These are phyloP conservation scores for Sinocyclocheilus maitianheensis DNA, from an alignment of 2,113 vertebrate species.

Conservation along the genomic window DNA sequence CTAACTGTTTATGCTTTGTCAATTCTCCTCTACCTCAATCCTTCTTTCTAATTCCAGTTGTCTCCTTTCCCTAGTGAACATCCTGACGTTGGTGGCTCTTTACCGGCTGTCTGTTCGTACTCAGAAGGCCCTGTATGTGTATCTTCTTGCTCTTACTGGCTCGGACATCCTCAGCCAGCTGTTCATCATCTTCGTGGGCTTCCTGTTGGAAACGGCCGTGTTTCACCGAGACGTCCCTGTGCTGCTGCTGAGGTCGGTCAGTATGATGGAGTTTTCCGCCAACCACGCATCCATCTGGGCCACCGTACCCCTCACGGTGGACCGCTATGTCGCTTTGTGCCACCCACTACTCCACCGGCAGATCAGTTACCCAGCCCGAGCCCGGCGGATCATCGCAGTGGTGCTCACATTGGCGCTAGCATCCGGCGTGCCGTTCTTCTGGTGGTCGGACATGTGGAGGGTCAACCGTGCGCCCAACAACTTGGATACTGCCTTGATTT, in stretches of 20 bases:
- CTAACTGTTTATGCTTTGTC: background rate
- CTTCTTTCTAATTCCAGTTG: background rate
- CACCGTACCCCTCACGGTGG: conserved; percentile 83
- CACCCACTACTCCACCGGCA: conserved; percentile 83
- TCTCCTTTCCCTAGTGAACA: conserved; percentile 75
- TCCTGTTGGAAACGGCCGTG: conserved; percentile 88
- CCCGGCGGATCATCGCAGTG: conserved; percentile 71
- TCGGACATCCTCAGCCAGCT: conserved; percentile 89
- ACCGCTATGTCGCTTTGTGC: conserved; percentile 89
- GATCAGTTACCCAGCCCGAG: conserved; percentile 82
- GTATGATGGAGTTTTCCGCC: conserved; percentile 85
- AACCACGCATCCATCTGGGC: conserved; percentile 93
- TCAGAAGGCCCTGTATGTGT: conserved; percentile 86
- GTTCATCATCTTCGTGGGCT: conserved; percentile 91
- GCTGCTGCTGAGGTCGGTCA: conserved; percentile 78
- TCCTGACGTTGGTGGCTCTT: conserved; percentile 82
- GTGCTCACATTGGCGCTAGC: conserved; percentile 76
- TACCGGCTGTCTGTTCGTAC: conserved; percentile 82
- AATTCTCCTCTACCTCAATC: background rate
- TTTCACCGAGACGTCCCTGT: conserved; percentile 81
- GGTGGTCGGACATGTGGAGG: conserved; percentile 92
- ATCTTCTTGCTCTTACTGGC: conserved; percentile 86
- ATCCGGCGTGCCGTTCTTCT: conserved; percentile 90
- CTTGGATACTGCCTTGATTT: conserved; percentile 82
- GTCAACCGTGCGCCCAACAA: conserved; percentile 71